Percentiles rank a stretch among this genome's conserved stretches.
These are phyloP conservation scores for Silurus asotus DNA, from an alignment of 2,113 vertebrate species.

Conservation along the genomic window DNA sequence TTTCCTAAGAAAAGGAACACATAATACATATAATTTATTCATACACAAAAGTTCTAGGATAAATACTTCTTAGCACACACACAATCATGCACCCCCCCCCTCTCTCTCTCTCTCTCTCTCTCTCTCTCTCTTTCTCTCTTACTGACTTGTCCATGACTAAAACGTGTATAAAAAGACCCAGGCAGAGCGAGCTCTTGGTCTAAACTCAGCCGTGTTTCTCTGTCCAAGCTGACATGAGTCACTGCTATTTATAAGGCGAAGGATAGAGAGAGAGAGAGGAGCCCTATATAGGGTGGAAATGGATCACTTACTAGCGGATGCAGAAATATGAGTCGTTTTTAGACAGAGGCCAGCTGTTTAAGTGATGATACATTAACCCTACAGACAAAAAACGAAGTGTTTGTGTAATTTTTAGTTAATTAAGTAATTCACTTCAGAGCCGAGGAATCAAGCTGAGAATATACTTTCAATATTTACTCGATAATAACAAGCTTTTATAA, in stretches of 20 bases:
- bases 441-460: background rate
- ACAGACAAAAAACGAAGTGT: background rate
- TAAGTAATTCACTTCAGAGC: background rate
- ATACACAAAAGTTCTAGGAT: background rate
- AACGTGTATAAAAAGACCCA: conserved; percentile 42
- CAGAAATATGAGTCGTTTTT: conserved; percentile 35
- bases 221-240: conserved; percentile 48
- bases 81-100: background rate
- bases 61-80: background rate
- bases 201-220: conserved; percentile 41
- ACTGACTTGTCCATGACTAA: conserved; percentile 49
- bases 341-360: conserved; percentile 31
- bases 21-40: background rate
- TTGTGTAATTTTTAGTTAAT: background rate
- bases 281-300: conserved; percentile 34
- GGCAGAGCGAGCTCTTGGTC: conserved; percentile 30
- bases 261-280: conserved; percentile 24
- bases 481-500: background rate
- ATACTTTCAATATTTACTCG: background rate
- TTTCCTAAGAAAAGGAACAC: background rate
- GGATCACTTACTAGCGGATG: conserved; percentile 37
- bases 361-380: conserved; percentile 21
- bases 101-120: background rate
- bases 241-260: conserved; percentile 49
- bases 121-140: background rate